Evolutionary conservation across 2,888 invertebrate genomes (phyloP).

Genomic region (Cosmopolites sordidus): DNA sequence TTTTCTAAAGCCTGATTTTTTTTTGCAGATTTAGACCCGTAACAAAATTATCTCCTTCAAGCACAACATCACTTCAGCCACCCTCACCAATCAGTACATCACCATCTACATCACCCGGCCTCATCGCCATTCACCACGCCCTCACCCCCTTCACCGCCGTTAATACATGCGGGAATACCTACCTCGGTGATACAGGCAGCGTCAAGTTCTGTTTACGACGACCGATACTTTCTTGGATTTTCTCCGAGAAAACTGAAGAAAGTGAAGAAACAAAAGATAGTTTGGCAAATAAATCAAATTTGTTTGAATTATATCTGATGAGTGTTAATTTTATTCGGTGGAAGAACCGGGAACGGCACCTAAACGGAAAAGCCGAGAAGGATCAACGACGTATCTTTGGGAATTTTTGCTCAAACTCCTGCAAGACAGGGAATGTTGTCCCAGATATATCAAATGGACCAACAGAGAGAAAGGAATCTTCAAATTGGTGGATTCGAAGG

Average conservation of each 20-base stretch:
- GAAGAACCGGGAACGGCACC: conserved; percentile 45
- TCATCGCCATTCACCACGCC: conserved; percentile 51
- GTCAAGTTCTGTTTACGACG: conserved; percentile 82
- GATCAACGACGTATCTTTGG: conserved; percentile 98
- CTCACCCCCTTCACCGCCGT: conserved; percentile 54
- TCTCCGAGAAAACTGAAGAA: conserved; percentile 77
- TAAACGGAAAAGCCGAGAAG: conserved; percentile 91
- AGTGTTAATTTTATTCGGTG: not conserved
- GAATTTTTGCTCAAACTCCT: conserved; percentile 96
- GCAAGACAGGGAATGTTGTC: conserved; percentile 96
- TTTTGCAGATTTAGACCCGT: conserved; percentile 62
- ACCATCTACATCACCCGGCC: conserved; percentile 38
- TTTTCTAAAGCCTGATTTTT: conserved; percentile 25
- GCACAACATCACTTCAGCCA: conserved; percentile 46
- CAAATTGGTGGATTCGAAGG: conserved; percentile 98
- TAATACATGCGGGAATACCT: conserved; percentile 52
- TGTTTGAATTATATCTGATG: no score
- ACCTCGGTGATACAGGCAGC: conserved; percentile 69
- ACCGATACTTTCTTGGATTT: conserved; percentile 78
- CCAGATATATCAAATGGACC: conserved; percentile 99
- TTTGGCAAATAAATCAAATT: conserved; percentile 52
- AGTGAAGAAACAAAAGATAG: conserved; percentile 64
- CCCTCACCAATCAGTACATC: conserved; percentile 44
- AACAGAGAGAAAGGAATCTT: conserved; percentile 97
- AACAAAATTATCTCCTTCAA: conserved; percentile 53